Evolutionary conservation across 2,888 invertebrate genomes (phyloP), one percentile per base, ranked within the genome.

Genomic region (Amphipoea lucens): DNA sequence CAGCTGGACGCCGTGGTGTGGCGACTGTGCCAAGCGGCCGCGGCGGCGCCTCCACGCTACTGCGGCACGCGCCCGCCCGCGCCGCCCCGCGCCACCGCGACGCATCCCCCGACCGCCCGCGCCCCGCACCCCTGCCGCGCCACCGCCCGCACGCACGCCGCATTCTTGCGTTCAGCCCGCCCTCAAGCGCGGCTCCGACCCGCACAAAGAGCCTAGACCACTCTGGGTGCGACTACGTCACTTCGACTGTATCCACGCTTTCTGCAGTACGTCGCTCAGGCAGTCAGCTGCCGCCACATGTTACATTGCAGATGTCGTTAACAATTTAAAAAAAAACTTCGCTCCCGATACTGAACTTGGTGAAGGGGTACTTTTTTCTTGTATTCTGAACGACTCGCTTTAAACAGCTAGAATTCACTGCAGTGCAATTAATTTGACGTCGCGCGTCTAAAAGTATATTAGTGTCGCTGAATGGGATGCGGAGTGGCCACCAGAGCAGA

Each of bases 31-130:
- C 95, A 94, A 94, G 96, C 95, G 95, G 95, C 94, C 95, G 94
- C 95, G 95, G 92, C 95, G 95, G 95, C 95, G 95, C 95, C 95
- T 95, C 94, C 96, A 95, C 96, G 95, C 94, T 96, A 96, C 96
- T 96, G 96, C 96, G 96, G 96, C 94, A 96, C 96, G 96, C 96
- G 95, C 94, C 92, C 93, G 90, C 92, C 92, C 94, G 92, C 92
- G 91, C 91, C 89, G 90, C 91, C 92, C 93, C 94, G 93, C 92
- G 89, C 91, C 90, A 89, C 91, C 93, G 92, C 93, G 92, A 93
- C 93, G 92, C 93, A 94, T 94, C 94, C 95, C 93, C 93, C 93
- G 91, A 91, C 90, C 91, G 84, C 91, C 90, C 91, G 88, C 92
- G 88, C 89, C 92, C 92, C 91, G 87, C 91, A 79, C 90, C 90